phyloP scores from a whole-genome alignment of 1,140 invertebrate genomes.

The Lutraria rhynchaena region DNA sequence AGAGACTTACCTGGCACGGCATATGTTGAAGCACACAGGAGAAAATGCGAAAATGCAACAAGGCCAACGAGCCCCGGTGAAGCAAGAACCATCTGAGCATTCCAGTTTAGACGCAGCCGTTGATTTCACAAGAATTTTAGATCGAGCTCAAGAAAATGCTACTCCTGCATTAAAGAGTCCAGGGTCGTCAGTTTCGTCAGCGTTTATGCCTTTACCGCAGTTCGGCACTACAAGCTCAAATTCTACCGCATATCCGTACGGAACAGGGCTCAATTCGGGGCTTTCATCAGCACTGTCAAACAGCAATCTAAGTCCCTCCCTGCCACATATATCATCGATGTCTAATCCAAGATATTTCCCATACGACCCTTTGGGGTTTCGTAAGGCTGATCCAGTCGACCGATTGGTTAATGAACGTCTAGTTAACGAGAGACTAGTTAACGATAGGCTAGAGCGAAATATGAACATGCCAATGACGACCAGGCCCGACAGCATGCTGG shows the following conservation, averaged over 20 bases:
- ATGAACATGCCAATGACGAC: conserved; percentile 82
- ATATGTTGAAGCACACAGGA: conserved; percentile 96
- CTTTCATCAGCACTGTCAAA: conserved; percentile 32
- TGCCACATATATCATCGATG: conserved; percentile 80
- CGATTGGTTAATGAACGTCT: conserved; percentile 62
- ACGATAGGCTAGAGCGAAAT: conserved; percentile 63
- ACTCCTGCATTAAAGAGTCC: conserved; percentile 40
- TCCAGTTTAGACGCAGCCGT: conserved; percentile 66
- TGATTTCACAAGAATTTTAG: conserved; percentile 67
- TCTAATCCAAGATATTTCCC: conserved; percentile 87
- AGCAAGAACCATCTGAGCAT: conserved; percentile 79
- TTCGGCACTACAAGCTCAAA: conserved; percentile 72
- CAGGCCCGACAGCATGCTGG: conserved; percentile 87
- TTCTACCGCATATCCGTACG: conserved; percentile 62
- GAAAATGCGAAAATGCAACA: conserved; percentile 66
- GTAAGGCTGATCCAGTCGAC: conserved; percentile 82
- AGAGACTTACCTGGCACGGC: conserved; percentile 98
- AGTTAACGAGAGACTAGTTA: conserved; percentile 47
- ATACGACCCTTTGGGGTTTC: conserved; percentile 95
- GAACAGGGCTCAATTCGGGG: conserved; percentile 65
- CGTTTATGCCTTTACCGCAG: conserved; percentile 78
- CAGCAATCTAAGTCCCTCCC: conserved; percentile 73
- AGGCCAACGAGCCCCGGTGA: conserved; percentile 74
- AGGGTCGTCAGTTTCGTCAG: conserved; percentile 70
- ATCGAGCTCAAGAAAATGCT: conserved; percentile 78